A percentile compares a stretch with the other conserved stretches of the same genome.
These are phyloP conservation scores for Trachymyrmex septentrionalis DNA, from an alignment of 1,140 invertebrate species.

Conservation along the genomic window DNA sequence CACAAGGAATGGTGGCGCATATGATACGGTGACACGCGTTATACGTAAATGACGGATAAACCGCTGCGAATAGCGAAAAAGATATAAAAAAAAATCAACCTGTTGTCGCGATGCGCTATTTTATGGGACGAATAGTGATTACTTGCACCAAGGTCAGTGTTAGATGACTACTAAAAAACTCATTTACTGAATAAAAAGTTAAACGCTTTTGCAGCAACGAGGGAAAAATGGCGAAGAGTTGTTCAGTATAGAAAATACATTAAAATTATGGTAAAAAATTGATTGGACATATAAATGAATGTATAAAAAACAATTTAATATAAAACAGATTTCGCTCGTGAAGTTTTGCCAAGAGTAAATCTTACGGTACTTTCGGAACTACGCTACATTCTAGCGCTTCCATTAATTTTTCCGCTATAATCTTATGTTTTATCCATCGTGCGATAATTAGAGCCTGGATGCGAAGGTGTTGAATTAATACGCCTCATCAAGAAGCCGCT, in stretches of 20 bases:
- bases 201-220: neutral
- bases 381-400: conserved; percentile 1
- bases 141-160: neutral
- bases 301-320: neutral
- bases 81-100: conserved; percentile 5
- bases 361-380: conserved; percentile 45
- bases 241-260: neutral
- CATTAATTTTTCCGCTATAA: conserved; percentile 30
- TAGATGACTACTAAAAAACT: neutral
- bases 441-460: conserved; percentile 59
- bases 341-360: conserved; percentile 13
- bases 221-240: neutral
- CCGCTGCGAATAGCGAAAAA: neutral
- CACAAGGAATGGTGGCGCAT: conserved; percentile 28
- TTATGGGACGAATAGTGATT: neutral
- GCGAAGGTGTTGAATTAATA: conserved; percentile 57
- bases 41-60: conserved; percentile 42
- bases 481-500: conserved; percentile 35
- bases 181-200: neutral
- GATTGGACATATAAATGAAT: neutral
- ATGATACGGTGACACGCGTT: conserved; percentile 46
- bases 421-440: conserved; percentile 17
- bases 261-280: too few species aligned
- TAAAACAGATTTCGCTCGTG: neutral
- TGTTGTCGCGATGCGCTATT: conserved; percentile 17